Conservation (phyloP, 2,888 invertebrate genomes). For the Athripsodes cinereus region DNA sequence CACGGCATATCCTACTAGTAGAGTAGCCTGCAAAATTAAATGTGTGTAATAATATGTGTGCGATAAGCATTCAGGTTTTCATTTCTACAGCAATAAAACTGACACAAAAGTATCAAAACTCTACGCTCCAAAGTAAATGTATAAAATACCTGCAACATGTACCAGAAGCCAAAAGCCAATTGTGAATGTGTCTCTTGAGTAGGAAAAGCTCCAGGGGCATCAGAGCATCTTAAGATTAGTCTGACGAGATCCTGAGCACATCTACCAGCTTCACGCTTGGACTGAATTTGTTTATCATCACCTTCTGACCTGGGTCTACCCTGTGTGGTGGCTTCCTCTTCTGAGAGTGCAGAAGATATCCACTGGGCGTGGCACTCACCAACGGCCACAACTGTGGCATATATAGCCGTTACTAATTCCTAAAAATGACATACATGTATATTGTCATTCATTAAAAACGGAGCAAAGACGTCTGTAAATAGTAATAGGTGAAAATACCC, state of each 20-base stretch:
- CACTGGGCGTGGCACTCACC: constrained; percentile 64
- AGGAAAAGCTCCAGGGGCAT: constrained; percentile 75
- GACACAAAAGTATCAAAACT: too few species aligned
- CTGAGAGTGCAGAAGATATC: constrained; percentile 38
- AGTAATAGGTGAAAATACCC: too few species aligned
- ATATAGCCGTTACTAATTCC: constrained; percentile 65
- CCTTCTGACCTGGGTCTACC: constrained; percentile 39
- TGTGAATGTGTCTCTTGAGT: constrained; percentile 83
- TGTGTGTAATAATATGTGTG: too few species aligned
- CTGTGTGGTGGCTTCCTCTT: constrained; percentile 12
- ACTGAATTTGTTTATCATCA: constrained; percentile 37
- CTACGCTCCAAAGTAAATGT: background rate
- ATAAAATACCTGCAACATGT: constrained; percentile 69
- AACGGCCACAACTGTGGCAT: constrained; percentile 61
- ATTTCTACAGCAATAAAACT: too few species aligned
- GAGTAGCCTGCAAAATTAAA: too few species aligned
- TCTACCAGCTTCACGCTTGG: constrained; percentile 28
- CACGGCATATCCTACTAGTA: too few species aligned
- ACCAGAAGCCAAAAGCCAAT: constrained; percentile 88
- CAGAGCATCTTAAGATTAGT: constrained; percentile 72
- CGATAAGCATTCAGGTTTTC: too few species aligned
- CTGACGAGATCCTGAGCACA: constrained; percentile 52
- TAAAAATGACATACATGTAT: constrained; percentile 38
- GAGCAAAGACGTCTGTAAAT: too few species aligned
- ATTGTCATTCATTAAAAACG: too few species aligned